Percentiles rank a stretch among this genome's conserved stretches.
Conservation (phyloP, 2,797 vertebrate genomes). For the Coccyzus lansbergi region DNA sequence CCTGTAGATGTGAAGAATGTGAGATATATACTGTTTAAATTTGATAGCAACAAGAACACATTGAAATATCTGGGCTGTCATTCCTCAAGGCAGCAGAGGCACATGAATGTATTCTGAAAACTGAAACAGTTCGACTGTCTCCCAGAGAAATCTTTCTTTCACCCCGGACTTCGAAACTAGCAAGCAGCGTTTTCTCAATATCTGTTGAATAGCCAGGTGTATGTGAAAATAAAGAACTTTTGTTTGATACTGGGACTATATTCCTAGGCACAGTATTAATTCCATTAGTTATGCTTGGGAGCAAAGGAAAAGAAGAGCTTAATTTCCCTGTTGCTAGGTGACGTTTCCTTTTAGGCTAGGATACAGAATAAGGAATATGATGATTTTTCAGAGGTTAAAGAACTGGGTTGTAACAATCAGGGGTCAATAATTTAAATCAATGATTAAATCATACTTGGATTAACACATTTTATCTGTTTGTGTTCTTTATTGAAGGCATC, state of each 20-base stretch:
- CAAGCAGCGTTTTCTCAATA: neutral
- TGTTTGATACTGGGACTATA: neutral
- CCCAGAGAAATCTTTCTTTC: neutral
- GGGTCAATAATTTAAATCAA: neutral
- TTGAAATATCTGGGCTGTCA: neutral
- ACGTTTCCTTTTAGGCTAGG: neutral
- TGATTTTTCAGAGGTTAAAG: neutral
- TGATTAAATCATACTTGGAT: neutral
- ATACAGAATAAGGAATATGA: neutral
- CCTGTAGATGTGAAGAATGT: neutral
- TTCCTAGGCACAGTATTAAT: neutral
- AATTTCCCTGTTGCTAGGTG: neutral
- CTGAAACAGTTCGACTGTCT: neutral
- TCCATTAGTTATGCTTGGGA: neutral
- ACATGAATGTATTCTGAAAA: neutral
- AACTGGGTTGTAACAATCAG: neutral
- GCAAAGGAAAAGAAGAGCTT: neutral
- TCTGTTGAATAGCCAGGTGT: neutral
- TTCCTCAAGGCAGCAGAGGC: neutral
- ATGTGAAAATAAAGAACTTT: neutral
- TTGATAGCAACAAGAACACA: neutral
- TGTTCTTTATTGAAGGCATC: neutral
- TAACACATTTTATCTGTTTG: neutral
- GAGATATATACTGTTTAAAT: neutral
- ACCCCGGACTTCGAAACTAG: neutral